Base-by-base conservation (phyloP, 1,140 invertebrate genomes). In the Bradynema listronoti region DNA sequence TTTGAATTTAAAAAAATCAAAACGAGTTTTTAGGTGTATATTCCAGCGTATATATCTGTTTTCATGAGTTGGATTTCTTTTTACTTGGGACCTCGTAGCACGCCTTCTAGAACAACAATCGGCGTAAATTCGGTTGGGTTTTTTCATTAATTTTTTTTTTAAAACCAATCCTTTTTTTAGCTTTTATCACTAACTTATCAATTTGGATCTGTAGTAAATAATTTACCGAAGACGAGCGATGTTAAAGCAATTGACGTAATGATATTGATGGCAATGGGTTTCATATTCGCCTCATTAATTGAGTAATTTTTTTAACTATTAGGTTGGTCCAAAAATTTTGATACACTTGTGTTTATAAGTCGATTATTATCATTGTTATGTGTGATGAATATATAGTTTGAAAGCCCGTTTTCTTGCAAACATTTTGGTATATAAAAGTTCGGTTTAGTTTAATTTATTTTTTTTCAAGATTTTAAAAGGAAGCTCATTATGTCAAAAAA, bases 51-150 rank as follows among this genome's bases (percentile, higher is more conserved):
- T 45, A 75, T 76, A 49, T 70, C 75, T 47, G 73, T 77, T 9
- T 74, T 75, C 36, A 77, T 78, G 52, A 73, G 65, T 16, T 78
- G 76, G 74, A 74, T 77, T 33, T 78, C 76, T 4, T 77, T 77
- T 50, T 75, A 77, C 29, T 39, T 77, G 29, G 74, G 74, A 9
- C 58, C 73, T 9, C 57, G 68, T 16, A 75, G 77, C 36, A 77
- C 70, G 54, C 73, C 74, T 16, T 75, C 74, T 4, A 49, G 76
- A 16, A 78, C 78, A 39, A 76, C 75, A 14, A 71, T 78, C 24
- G 77, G 76, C 9, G 76, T 77, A 6, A 78, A 71, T 43, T 62
- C 72, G n/a, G 45, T 70, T 65, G 42, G 29, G 7, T 39, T 42
- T 68, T 29, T 27, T 70, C 6, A 32, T 56, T 7, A 46, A 49